phyloP scores from a whole-genome alignment of 2,797 vertebrate species.

The Eospalax fontanierii region DNA sequence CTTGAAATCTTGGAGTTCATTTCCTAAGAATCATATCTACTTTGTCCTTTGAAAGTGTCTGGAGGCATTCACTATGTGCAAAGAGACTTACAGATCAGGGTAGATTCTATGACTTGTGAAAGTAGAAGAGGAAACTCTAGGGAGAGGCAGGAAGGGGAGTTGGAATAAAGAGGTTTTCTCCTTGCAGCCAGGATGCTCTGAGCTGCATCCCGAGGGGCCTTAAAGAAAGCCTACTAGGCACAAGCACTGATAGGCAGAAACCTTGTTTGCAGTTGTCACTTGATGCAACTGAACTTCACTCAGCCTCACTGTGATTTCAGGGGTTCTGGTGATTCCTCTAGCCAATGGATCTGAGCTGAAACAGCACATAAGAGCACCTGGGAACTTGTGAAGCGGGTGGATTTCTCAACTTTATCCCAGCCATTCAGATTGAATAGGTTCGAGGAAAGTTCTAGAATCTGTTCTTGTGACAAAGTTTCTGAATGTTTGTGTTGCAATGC shows the following conservation, averaged over 20 bases:
- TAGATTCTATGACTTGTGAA: neutral
- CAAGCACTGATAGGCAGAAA: neutral
- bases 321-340: neutral
- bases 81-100: neutral
- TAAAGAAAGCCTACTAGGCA: neutral
- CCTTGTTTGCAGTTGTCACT: neutral
- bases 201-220: neutral
- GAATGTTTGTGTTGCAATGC: neutral
- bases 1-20: neutral
- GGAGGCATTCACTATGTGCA: neutral
- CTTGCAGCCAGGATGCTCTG: neutral
- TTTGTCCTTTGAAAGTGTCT: conserved; percentile 22
- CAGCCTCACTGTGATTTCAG: neutral
- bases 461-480: neutral
- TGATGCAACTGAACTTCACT: neutral
- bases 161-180: neutral
- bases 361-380: neutral
- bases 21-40: conserved; percentile 50
- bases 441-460: neutral
- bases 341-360: neutral
- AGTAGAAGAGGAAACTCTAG: neutral
- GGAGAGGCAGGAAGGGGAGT: neutral
- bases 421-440: neutral
- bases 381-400: neutral
- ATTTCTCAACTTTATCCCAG: neutral